Conservation (phyloP, 2,113 vertebrate genomes). For the Lagenorhynchus albirostris region DNA sequence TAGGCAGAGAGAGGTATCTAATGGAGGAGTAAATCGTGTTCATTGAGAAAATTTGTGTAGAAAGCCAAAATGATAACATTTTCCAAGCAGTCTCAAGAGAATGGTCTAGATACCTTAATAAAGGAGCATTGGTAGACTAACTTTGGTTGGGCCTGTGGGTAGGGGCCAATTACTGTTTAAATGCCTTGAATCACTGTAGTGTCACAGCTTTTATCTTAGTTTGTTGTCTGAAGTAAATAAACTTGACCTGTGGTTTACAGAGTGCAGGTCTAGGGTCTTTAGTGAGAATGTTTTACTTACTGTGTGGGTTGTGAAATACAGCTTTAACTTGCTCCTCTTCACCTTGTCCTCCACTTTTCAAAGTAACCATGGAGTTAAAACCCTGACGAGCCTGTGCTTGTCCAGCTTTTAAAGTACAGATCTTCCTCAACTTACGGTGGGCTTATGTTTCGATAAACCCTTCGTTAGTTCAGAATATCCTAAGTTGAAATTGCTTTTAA, state of each 20-base stretch:
- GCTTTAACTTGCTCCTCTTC: not conserved
- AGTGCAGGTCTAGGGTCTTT: not conserved
- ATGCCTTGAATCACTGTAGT: not conserved
- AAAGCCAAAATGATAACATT: not conserved
- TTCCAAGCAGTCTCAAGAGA: not conserved
- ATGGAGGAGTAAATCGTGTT: not conserved
- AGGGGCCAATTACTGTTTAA: not conserved
- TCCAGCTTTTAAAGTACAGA: not conserved
- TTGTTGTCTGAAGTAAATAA: not conserved
- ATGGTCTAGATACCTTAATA: not conserved
- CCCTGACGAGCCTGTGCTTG: not conserved
- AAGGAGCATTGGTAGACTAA: not conserved
- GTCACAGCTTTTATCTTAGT: not conserved
- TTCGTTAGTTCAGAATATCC: not conserved
- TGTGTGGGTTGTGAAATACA: not conserved
- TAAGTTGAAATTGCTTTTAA: not conserved
- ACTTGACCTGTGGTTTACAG: not conserved
- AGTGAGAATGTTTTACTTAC: not conserved
- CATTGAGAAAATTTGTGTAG: not conserved
- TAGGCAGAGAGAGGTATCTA: not conserved
- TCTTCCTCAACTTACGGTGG: accelerated
- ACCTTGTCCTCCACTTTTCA: not conserved
- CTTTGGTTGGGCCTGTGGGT: not conserved
- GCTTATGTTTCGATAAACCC: not conserved
- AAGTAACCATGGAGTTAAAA: not conserved